Evolutionary conservation across 1,140 invertebrate species (phyloP).

Genomic region (honey bee (Apis mellifera)): Amel_HAv3.1 CM009943.2:9173501-9174000

Average conservation of each 20-base stretch:
- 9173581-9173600: neutral
- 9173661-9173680: conserved; percentile 16
- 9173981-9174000: no score
- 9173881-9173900: conserved; percentile 16
- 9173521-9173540: no score
- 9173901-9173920: neutral
- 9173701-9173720: conserved; percentile 44
- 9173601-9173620: neutral
- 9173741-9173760: conserved; percentile 42
- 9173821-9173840: conserved; percentile 25
- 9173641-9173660: neutral
- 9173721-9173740: conserved; percentile 29
- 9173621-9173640: neutral
- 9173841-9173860: conserved; percentile 45
- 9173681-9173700: conserved; percentile 27
- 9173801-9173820: neutral
- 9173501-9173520: no score
- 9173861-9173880: conserved; percentile 16
- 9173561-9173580: neutral
- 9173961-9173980: no score
- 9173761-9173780: conserved; percentile 42
- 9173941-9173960: neutral
- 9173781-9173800: conserved; percentile 45
- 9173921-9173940: neutral
- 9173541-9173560: no score